Percentiles rank a stretch among this genome's conserved stretches.
These are phyloP conservation scores for Passerina amoena DNA, from an alignment of 2,113 vertebrate species.

Conservation along the genomic window DNA sequence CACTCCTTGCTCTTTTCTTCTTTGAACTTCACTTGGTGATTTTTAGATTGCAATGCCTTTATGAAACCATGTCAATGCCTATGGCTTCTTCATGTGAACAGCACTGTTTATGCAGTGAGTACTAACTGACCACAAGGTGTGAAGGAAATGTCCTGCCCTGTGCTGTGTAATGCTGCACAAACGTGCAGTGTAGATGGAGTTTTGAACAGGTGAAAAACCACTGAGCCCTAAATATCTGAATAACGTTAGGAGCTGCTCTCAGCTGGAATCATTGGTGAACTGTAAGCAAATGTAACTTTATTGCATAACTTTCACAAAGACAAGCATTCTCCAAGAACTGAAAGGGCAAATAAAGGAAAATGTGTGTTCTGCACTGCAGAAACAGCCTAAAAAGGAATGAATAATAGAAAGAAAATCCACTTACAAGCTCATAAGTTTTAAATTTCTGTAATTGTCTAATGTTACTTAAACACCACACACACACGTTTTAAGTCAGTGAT, in stretches of 20 bases:
- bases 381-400: neutral
- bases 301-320: slow-evolving; percentile 41
- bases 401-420: slow-evolving; percentile 36
- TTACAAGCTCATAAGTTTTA: slow-evolving; percentile 7
- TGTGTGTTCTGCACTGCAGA: neutral
- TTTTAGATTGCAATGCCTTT: neutral
- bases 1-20: neutral
- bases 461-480: slow-evolving; percentile 10
- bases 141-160: neutral
- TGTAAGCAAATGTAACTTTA: slow-evolving; percentile 12
- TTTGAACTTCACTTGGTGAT: neutral
- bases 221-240: neutral
- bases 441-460: slow-evolving; percentile 13
- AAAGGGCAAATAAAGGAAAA: slow-evolving; percentile 35
- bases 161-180: neutral
- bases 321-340: slow-evolving; percentile 28
- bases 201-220: neutral
- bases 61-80: neutral
- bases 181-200: neutral
- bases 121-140: neutral
- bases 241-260: neutral
- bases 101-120: neutral
- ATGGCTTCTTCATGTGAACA: neutral
- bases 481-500: neutral
- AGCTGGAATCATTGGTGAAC: neutral